Evolutionary conservation across 1,140 invertebrate genomes (phyloP), one percentile per base, ranked within the genome.

Genomic region (Zaprionus davidi): DNA sequence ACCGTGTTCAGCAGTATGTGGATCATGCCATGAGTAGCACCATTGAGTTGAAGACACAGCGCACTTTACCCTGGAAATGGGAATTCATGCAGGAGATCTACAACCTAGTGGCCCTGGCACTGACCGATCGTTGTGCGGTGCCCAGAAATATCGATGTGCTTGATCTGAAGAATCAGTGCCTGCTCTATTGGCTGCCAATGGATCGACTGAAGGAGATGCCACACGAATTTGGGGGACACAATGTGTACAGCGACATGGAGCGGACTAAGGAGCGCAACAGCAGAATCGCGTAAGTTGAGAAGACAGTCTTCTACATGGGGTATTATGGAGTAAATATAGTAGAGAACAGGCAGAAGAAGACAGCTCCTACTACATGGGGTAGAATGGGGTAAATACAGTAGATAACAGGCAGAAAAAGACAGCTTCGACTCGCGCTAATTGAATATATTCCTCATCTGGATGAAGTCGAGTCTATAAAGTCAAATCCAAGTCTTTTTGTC

Each of bases 51-150:
- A 92, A 91, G 60, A 92, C 88, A 0, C 68, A 60, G 3, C 83
- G 90, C 2, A 81, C 85, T 5, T 69, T 92, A 70, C 91, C 91
- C 31, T 91, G 91, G 86, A 92, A 92, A 57, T 92, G 76, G 58
- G 81, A 92, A 59, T 91, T 91, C 46, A 24, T 91, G 9, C 88
- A 78, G 55, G 91, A 92, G 5, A 75, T 92, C 4, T 92, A 91
- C 60, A 92, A 92, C 38, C 75, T 62, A 3, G 15, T 92, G 38
- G 91, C 70, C 0, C 34, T 92, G 49, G 78, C 91, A 17, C 67
- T 90, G 17, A 11, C 69, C 17, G 91, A 91, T 51, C 26, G 56
- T 12, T 82, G 76, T 12, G 6, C 57, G 0, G 36, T 82, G 28
- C 83, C 88, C 3, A 17, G 17, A 12, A 74, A 79, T 5, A 24